phyloP scores from a whole-genome alignment of 2,888 invertebrate species.

The Tinea trinotella region DNA sequence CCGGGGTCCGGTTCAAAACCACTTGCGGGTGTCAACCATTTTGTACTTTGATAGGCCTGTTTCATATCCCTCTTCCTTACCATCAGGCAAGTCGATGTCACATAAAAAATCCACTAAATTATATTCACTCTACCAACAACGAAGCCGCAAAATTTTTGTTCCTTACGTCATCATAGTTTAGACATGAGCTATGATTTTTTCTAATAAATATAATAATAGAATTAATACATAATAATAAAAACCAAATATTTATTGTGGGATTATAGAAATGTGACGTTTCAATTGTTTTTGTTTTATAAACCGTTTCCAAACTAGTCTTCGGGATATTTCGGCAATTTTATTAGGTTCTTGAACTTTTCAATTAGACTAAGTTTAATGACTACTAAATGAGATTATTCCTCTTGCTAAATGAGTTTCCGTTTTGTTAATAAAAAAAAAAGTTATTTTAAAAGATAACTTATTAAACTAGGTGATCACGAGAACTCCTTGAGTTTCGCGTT shows the following conservation, averaged over 20 bases:
- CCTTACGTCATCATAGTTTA: conserved; percentile 8
- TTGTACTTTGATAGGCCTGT: not conserved
- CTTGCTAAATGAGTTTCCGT: too few relatives aligned
- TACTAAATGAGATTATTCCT: not conserved
- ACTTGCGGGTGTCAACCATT: too few relatives aligned
- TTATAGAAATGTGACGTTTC: not conserved
- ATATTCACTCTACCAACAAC: not conserved
- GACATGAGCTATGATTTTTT: conserved; percentile 4
- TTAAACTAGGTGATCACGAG: too few relatives aligned
- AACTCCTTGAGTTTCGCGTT: too few relatives aligned
- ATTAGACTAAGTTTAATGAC: not conserved
- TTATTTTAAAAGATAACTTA: too few relatives aligned
- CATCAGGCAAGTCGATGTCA: too few relatives aligned
- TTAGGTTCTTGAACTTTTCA: not conserved
- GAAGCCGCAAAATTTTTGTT: conserved; percentile 1
- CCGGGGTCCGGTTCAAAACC: too few relatives aligned
- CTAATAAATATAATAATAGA: not conserved
- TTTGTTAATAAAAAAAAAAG: too few relatives aligned
- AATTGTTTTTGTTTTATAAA: conserved; percentile 1
- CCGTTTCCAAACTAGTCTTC: not conserved
- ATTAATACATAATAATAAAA: conserved; percentile 5
- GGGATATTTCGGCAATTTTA: conserved; percentile 3
- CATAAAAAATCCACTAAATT: not conserved
- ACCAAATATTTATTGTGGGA: conserved; percentile 5
- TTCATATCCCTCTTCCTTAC: too few relatives aligned